phyloP scores from a whole-genome alignment of 2,113 vertebrate genomes.

The Eolophus roseicapilla region DNA sequence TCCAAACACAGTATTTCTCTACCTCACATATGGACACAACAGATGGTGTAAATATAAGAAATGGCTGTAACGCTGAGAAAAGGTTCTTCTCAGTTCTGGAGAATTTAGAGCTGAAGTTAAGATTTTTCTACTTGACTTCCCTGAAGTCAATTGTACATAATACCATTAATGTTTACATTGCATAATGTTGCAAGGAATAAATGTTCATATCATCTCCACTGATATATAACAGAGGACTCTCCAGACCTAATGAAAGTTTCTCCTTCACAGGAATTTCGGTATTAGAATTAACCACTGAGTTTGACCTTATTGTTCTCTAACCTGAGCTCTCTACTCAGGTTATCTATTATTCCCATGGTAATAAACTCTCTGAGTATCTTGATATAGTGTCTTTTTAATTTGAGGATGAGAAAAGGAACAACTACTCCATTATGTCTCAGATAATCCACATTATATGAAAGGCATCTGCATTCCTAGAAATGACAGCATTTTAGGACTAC shows the following conservation, averaged over 20 bases:
- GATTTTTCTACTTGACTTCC: not conserved
- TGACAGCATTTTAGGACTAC: not conserved
- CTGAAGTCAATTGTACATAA: not conserved
- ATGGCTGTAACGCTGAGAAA: not conserved
- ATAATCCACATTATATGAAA: not conserved
- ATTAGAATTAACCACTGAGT: not conserved
- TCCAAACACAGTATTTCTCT: constrained; percentile 18
- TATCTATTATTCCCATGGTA: not conserved
- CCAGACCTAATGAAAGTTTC: not conserved
- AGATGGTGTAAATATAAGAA: not conserved
- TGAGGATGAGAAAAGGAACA: not conserved
- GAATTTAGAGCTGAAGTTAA: not conserved
- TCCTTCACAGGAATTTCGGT: not conserved
- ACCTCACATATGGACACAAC: not conserved
- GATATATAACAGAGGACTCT: not conserved
- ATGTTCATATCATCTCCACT: not conserved
- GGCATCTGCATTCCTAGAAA: not conserved
- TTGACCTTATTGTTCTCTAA: not conserved
- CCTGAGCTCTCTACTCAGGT: not conserved
- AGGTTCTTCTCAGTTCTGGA: not conserved
- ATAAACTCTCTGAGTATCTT: not conserved
- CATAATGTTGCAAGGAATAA: not conserved
- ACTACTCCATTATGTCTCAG: not conserved
- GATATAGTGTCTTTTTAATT: not conserved
- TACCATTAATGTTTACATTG: not conserved